Conservation (phyloP, 2,113 vertebrate genomes). For the Propithecus coquereli region DNA sequence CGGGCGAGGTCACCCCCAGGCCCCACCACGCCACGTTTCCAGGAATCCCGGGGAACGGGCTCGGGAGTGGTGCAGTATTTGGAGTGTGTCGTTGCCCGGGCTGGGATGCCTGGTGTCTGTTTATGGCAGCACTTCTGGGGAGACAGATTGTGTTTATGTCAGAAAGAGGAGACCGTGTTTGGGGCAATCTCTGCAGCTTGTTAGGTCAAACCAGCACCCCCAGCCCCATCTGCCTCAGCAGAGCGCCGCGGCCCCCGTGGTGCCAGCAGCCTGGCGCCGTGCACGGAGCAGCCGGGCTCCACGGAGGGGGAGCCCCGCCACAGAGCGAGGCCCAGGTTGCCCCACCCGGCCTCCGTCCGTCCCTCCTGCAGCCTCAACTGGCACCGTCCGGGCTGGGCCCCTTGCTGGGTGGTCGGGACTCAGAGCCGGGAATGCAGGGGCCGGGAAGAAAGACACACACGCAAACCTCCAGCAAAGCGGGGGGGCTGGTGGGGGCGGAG, state of each 20-base stretch:
- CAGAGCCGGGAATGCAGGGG: not conserved
- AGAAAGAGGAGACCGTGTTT: not conserved
- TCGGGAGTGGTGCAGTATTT: fast-evolving
- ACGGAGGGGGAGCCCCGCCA: fast-evolving
- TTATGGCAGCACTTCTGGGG: not conserved
- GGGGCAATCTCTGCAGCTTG: not conserved
- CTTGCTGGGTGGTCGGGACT: fast-evolving
- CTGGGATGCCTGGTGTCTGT: not conserved
- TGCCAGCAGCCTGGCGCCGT: not conserved
- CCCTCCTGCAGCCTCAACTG: fast-evolving
- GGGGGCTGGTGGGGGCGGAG: not conserved
- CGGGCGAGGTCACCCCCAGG: fast-evolving
- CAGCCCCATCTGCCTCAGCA: not conserved
- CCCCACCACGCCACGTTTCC: fast-evolving
- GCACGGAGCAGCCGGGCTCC: fast-evolving
- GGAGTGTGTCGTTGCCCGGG: not conserved
- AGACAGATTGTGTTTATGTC: constrained; percentile 52
- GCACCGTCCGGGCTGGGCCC: fast-evolving
- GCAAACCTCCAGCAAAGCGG: not conserved
- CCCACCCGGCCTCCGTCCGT: fast-evolving
- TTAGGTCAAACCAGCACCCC: not conserved
- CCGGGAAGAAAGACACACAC: not conserved
- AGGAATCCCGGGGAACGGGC: not conserved
- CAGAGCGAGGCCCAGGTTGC: fast-evolving
- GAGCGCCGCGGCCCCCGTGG: fast-evolving